These are phyloP conservation scores for Himalopsyche anomala DNA, from an alignment of 2,888 invertebrate genomes.

Conservation along the genomic window DNA sequence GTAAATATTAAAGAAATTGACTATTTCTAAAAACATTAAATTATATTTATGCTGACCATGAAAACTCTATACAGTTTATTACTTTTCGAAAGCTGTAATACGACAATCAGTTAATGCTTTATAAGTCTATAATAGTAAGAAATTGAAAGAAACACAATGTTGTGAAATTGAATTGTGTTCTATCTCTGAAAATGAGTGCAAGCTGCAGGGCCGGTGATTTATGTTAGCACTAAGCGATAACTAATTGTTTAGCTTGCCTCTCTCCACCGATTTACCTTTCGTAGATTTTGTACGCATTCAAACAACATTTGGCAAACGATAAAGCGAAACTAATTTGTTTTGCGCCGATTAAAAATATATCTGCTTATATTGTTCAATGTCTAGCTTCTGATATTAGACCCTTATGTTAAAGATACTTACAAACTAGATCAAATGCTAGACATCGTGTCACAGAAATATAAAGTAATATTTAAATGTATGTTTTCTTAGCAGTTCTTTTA, in stretches of 20 bases:
- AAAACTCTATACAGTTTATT: no score
- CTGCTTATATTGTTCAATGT: not conserved
- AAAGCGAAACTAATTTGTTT: conserved; percentile 8
- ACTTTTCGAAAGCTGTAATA: no score
- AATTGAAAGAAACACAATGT: no score
- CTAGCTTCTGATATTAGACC: not conserved
- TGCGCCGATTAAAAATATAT: not conserved
- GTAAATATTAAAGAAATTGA: no score
- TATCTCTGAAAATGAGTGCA: not conserved
- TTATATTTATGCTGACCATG: no score
- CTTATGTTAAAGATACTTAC: not conserved
- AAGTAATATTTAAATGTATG: not conserved
- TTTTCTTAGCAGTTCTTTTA: not conserved
- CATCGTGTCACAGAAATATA: not conserved
- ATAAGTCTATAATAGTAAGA: no score
- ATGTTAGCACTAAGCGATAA: conserved; percentile 28
- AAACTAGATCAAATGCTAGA: not conserved
- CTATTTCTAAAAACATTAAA: no score
- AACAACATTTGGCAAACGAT: conserved; percentile 10
- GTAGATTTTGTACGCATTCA: not conserved
- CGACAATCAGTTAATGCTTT: no score
- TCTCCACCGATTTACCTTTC: conserved; percentile 5
- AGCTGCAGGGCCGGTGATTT: conserved; percentile 18
- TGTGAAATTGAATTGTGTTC: not conserved
- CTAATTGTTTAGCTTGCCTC: not conserved